Conservation (phyloP, 92 coral and sea anemone species). For the Zoanthus sansibaricus region DNA sequence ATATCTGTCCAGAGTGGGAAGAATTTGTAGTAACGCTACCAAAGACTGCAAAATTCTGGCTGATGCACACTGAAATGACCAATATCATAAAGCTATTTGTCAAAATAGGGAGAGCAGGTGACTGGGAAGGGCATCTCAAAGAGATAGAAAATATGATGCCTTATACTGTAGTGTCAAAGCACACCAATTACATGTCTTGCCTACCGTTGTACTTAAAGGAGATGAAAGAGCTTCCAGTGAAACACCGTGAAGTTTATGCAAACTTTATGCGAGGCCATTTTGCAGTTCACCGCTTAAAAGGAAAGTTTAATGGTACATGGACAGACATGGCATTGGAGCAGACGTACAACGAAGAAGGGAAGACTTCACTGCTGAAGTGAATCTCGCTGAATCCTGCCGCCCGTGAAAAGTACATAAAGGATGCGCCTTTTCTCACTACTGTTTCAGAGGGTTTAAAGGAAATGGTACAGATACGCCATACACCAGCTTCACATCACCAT, state of each 20-base stretch:
- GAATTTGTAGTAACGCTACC: not conserved
- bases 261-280: slow-evolving; percentile 43
- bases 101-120: not conserved
- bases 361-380: slow-evolving; percentile 33
- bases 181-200: slow-evolving; percentile 23
- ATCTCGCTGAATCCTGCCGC: slow-evolving; percentile 43
- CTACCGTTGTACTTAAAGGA: slow-evolving; percentile 44
- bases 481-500: too few relatives aligned
- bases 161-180: not conserved
- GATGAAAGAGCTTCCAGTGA: slow-evolving; percentile 35
- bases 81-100: not conserved
- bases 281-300: slow-evolving; percentile 42
- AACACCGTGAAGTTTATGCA: slow-evolving; percentile 26
- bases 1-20: slow-evolving; percentile 9
- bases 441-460: too few relatives aligned
- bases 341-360: slow-evolving; percentile 37
- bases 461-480: too few relatives aligned
- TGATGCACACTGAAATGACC: not conserved
- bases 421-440: slow-evolving; percentile 32
- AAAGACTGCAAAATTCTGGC: not conserved
- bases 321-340: slow-evolving; percentile 47
- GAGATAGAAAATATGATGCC: not conserved
- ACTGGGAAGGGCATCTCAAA: not conserved
- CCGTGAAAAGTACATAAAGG: slow-evolving; percentile 51
- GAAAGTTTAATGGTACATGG: slow-evolving; percentile 33